These are phyloP conservation scores for Vulpes lagopus DNA, from an alignment of 2,113 vertebrate species.

Conservation along the genomic window DNA sequence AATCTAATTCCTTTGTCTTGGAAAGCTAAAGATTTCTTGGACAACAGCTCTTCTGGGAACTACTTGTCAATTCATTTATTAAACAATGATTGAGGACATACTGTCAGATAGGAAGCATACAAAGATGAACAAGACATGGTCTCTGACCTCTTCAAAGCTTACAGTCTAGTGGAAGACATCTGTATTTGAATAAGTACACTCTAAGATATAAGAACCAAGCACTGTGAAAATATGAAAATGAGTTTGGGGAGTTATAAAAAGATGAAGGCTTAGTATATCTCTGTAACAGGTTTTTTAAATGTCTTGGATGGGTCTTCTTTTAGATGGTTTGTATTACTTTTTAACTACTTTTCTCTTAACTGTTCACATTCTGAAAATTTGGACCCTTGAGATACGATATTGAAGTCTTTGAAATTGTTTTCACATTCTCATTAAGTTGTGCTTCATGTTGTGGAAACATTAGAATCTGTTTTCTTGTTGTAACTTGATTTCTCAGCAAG, in stretches of 20 bases:
- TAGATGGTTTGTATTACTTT: neutral
- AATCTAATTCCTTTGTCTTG: neutral
- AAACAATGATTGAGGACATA: neutral
- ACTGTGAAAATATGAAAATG: neutral
- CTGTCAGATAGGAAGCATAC: neutral
- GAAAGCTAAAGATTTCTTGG: neutral
- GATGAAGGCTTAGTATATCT: neutral
- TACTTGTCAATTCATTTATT: neutral
- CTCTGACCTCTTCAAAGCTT: neutral
- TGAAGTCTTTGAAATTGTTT: slow-evolving; percentile 9
- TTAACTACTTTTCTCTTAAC: slow-evolving; percentile 50
- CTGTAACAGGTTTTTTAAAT: neutral
- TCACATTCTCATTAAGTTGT: slow-evolving; percentile 7
- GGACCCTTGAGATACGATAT: neutral
- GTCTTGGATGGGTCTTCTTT: neutral
- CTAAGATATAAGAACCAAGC: neutral
- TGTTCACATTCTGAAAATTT: slow-evolving; percentile 36
- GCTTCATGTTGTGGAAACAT: neutral
- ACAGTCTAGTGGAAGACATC: neutral
- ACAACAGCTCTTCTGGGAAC: neutral
- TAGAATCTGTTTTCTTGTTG: neutral
- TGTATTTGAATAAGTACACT: neutral
- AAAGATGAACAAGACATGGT: neutral
- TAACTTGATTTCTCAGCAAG: slow-evolving; percentile 11
- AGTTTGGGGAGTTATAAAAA: neutral